phyloP scores from a whole-genome alignment of 2,113 vertebrate genomes.

The Grallaria varia region DNA sequence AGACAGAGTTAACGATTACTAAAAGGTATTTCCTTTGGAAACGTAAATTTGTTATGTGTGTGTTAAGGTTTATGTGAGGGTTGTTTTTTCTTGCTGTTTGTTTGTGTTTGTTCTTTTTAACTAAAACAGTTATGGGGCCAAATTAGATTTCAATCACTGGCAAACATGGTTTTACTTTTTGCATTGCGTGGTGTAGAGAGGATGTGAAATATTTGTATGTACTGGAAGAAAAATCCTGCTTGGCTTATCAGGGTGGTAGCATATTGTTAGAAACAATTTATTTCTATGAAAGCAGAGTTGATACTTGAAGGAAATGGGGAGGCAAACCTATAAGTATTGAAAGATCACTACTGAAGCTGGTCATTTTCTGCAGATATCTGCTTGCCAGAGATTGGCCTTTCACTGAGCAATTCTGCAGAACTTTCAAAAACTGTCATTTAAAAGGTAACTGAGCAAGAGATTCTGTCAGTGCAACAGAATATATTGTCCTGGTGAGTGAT shows the following conservation, averaged over 20 bases:
- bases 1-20: not conserved
- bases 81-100: not conserved
- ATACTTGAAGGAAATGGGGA: not conserved
- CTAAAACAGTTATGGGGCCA: not conserved
- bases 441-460: not conserved
- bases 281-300: not conserved
- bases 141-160: not conserved
- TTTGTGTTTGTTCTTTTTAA: not conserved
- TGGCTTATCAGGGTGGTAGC: not conserved
- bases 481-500: not conserved
- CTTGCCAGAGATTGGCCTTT: not conserved
- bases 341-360: not conserved
- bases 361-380: not conserved
- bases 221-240: not conserved
- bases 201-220: not conserved
- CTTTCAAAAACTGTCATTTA: not conserved
- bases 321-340: not conserved
- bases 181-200: not conserved
- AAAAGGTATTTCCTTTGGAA: slow-evolving; percentile 19
- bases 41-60: not conserved
- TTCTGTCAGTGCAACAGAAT: not conserved
- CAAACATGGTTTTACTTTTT: not conserved
- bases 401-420: not conserved
- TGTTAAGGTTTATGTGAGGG: not conserved
- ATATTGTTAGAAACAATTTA: not conserved